Conservation (phyloP, 2,888 invertebrate species). For the Pyrochroa serraticornis region DNA sequence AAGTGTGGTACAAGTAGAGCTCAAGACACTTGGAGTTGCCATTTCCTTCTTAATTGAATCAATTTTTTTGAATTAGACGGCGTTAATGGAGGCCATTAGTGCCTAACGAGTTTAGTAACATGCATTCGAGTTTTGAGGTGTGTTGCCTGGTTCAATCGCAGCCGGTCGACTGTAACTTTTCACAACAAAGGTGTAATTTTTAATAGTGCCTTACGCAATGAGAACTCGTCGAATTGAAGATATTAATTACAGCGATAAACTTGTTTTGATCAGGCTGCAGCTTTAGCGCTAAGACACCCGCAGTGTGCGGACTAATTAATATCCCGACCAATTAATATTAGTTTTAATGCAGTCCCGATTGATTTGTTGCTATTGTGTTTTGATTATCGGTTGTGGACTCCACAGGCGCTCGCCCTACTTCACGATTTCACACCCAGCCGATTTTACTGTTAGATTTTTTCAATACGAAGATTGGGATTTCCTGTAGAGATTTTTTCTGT, state of each 20-base stretch:
- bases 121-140: conserved; percentile 21
- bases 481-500: background rate
- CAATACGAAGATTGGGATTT: conserved; percentile 12
- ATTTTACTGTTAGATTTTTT: conserved; percentile 10
- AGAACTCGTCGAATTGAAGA: conserved; percentile 27
- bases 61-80: background rate
- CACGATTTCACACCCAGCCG: background rate
- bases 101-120: conserved; percentile 20
- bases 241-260: conserved; percentile 29
- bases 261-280: conserved; percentile 29
- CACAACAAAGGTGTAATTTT: conserved; percentile 27
- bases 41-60: conserved; percentile 1
- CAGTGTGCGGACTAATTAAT: conserved; percentile 40
- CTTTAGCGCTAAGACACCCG: conserved; percentile 35
- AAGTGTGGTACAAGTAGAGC: too few species aligned
- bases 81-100: conserved; percentile 15
- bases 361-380: conserved; percentile 41
- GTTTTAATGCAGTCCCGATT: conserved; percentile 39
- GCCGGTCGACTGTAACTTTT: conserved; percentile 18
- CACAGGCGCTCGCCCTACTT: background rate
- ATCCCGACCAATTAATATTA: conserved; percentile 43
- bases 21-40: background rate
- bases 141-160: conserved; percentile 5
- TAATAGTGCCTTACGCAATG: conserved; percentile 18
- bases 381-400: conserved; percentile 16